Percentiles rank a stretch among this genome's conserved stretches.
Evolutionary conservation across 2,888 invertebrate species (phyloP).

Genomic region (Lithophane socia): DNA sequence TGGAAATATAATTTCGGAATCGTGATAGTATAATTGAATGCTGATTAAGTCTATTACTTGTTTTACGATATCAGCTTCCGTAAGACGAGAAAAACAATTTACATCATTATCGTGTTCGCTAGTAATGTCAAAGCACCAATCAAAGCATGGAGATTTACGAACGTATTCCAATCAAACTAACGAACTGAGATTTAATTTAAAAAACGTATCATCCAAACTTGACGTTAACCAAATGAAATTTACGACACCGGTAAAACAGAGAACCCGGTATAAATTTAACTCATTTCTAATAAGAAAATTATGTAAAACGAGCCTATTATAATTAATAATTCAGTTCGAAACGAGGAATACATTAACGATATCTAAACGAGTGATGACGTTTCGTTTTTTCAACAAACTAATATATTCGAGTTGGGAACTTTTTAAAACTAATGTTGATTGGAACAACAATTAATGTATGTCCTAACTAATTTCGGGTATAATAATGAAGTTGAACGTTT

Average conservation of each 20-base stretch:
- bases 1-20: slow-evolving; percentile 65
- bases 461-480: slow-evolving; percentile 52
- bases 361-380: slow-evolving; percentile 71
- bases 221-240: slow-evolving; percentile 81
- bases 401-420: slow-evolving; percentile 47
- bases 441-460: slow-evolving; percentile 59
- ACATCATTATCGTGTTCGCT: slow-evolving; percentile 63
- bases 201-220: slow-evolving; percentile 80
- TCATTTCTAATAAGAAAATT: slow-evolving; percentile 88
- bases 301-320: slow-evolving; percentile 86
- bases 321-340: slow-evolving; percentile 87
- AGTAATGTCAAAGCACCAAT: slow-evolving; percentile 70
- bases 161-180: slow-evolving; percentile 77
- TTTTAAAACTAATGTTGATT: slow-evolving; percentile 67
- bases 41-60: slow-evolving; percentile 67
- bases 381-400: slow-evolving; percentile 66
- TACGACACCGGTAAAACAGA: slow-evolving; percentile 88
- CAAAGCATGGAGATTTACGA: slow-evolving; percentile 67
- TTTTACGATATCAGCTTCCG: slow-evolving; percentile 70
- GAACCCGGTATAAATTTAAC: slow-evolving; percentile 83
- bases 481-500: slow-evolving; percentile 53
- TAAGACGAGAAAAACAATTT: slow-evolving; percentile 63
- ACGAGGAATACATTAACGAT: slow-evolving; percentile 77
- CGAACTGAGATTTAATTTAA: slow-evolving; percentile 86
- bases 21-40: slow-evolving; percentile 66